These are phyloP conservation scores for Pimephales promelas DNA, from an alignment of 2,113 vertebrate species.

Conservation along the genomic window DNA sequence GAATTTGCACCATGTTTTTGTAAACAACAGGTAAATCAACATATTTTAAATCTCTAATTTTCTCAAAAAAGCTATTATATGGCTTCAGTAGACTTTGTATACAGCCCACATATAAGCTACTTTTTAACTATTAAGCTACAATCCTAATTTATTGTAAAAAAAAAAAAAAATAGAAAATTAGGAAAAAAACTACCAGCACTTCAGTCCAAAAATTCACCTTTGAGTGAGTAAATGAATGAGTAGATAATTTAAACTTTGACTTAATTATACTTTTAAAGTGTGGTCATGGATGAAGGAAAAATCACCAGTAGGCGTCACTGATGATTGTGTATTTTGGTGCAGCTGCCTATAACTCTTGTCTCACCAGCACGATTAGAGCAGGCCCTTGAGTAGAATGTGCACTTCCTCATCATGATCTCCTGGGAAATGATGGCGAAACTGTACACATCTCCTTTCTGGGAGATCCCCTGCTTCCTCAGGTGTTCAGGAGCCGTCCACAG, in stretches of 20 bases:
- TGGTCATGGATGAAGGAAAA: not conserved
- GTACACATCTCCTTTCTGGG: conserved; percentile 97
- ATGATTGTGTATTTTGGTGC: not conserved
- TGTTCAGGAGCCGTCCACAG: conserved; percentile 96
- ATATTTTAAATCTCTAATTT: not conserved
- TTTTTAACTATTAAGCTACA: not conserved
- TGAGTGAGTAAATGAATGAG: not conserved
- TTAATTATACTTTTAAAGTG: not conserved
- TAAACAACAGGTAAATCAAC: not conserved
- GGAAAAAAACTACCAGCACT: not conserved
- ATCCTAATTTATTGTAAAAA: not conserved
- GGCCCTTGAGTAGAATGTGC: conserved; percentile 84
- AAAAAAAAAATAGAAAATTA: no score
- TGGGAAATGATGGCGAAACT: conserved; percentile 94
- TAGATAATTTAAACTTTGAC: not conserved
- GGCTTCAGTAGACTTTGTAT: no score
- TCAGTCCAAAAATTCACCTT: not conserved
- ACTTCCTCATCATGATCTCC: conserved; percentile 89
- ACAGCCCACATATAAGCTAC: no score
- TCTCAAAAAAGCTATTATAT: no score
- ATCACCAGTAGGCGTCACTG: conserved; percentile 43
- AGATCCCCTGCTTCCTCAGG: conserved; percentile 79
- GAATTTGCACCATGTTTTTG: not conserved
- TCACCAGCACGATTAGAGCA: conserved; percentile 71
- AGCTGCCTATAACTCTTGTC: not conserved